Conservation (phyloP, 2,888 invertebrate genomes). For the Nebria salina region DNA sequence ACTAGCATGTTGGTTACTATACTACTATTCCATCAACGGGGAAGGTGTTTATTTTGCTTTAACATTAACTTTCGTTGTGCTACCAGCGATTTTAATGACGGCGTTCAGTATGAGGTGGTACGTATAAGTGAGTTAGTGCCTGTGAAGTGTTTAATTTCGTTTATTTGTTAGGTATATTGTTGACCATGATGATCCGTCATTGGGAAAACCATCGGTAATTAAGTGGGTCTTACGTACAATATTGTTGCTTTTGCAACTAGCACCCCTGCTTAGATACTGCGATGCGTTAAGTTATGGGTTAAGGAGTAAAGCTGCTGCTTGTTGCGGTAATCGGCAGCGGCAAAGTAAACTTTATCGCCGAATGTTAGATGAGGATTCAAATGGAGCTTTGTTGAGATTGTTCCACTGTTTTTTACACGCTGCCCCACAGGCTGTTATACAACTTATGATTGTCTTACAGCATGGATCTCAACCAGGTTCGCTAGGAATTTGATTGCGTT, state of each 20-base stretch:
- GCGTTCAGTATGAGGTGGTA: conserved; percentile 66
- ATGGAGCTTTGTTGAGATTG: conserved; percentile 61
- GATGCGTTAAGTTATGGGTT: conserved; percentile 62
- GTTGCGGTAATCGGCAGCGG: conserved; percentile 56
- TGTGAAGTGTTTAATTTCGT: conserved; percentile 14
- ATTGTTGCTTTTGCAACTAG: conserved; percentile 63
- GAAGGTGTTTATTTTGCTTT: conserved; percentile 63
- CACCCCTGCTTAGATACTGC: conserved; percentile 63
- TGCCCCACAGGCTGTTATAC: conserved; percentile 62
- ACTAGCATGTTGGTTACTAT: conserved; percentile 60
- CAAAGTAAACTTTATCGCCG: conserved; percentile 59
- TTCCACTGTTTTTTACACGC: conserved; percentile 63
- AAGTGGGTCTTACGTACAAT: conserved; percentile 63
- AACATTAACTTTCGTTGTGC: conserved; percentile 64
- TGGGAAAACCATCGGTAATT: conserved; percentile 59
- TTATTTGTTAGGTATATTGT: conserved; percentile 61
- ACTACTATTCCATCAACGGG: conserved; percentile 60
- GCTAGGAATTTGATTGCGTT: neutral
- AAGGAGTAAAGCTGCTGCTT: conserved; percentile 58
- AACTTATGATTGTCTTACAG: conserved; percentile 60
- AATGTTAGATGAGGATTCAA: conserved; percentile 64
- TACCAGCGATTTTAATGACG: conserved; percentile 65
- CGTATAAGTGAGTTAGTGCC: conserved; percentile 47
- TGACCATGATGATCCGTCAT: conserved; percentile 62
- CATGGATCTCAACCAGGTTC: conserved; percentile 54